Percentiles rank a stretch among this genome's conserved stretches.
These are phyloP conservation scores for Raja brachyura DNA, from an alignment of 2,113 vertebrate species.

Conservation along the genomic window DNA sequence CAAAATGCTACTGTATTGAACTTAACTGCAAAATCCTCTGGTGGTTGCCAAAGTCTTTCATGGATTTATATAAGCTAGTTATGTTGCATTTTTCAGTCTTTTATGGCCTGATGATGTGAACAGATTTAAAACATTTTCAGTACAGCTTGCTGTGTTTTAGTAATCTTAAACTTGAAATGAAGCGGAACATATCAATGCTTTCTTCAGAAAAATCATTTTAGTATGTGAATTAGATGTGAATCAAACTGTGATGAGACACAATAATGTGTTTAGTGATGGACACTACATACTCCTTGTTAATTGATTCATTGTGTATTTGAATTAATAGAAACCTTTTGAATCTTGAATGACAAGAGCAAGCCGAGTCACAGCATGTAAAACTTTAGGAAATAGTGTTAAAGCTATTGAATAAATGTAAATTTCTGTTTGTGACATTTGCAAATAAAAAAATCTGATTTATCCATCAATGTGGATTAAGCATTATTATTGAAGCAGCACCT, in stretches of 20 bases:
- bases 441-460: neutral
- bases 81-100: neutral
- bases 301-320: neutral
- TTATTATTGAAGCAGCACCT: neutral
- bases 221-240: neutral
- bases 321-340: slow-evolving; percentile 15
- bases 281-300: neutral
- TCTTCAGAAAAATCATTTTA: neutral
- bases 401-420: neutral
- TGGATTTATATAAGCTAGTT: neutral
- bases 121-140: neutral
- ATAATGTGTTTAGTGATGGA: neutral
- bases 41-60: neutral
- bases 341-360: no score
- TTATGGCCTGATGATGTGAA: neutral
- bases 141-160: neutral
- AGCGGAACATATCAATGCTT: neutral
- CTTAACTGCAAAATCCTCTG: neutral
- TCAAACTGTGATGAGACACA: neutral
- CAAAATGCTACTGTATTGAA: neutral
- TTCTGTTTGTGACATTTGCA: neutral
- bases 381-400: neutral
- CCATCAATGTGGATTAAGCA: neutral
- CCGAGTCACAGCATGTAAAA: neutral
- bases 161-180: neutral